Base-by-base conservation (phyloP, 2,888 invertebrate genomes). In the Lasioglossum marginatum region DNA sequence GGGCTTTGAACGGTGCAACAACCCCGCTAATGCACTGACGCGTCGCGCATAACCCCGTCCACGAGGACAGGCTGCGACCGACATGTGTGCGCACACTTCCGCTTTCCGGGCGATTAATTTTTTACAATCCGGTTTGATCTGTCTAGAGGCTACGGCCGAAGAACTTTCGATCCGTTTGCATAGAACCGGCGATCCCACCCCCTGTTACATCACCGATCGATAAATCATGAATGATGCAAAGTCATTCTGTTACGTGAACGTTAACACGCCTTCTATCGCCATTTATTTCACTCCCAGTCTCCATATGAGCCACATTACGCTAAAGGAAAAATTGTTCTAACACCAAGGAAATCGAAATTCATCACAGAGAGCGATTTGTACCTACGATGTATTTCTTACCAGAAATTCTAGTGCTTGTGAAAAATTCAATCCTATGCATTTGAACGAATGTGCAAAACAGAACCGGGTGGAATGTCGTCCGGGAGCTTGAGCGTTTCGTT, bases 21-120 rank as follows among this genome's bases (percentile, higher is more conserved):
- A 87, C 87, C 86, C 68, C 86, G 79, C 77, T 79, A 80, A 78
- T 57, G 52, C 66, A 86, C 75, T 77, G 74, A 85, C 57, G 73
- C 70, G 86, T 66, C 48, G 79, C 66, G 52, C 73, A 81, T 81
- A 81, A n/a, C 76, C 60, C 76, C 73, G 43, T 63, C 75, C 45
- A 40, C 76, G 73, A 52, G 76, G 66, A 70, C 70, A 37, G 77
- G 76, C 85, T 79, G 77, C 77, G 34, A 75, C 45, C 75, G 81
- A 63, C 77, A 80, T 68, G 27, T 78, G 73, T 34, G 68, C 68
- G 19, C 70, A 40, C 40, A 79, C 86, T 87, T 87, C 86, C 87
- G 87, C 80, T 87, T 87, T 87, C 87, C 86, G 72, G 74, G 68
- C 87, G 86, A 87, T 87, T 87, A 87, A 87, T 87, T 86, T 87